phyloP scores from a whole-genome alignment of 2,888 invertebrate species.

The Lepidocyrtinus sp. region DNA sequence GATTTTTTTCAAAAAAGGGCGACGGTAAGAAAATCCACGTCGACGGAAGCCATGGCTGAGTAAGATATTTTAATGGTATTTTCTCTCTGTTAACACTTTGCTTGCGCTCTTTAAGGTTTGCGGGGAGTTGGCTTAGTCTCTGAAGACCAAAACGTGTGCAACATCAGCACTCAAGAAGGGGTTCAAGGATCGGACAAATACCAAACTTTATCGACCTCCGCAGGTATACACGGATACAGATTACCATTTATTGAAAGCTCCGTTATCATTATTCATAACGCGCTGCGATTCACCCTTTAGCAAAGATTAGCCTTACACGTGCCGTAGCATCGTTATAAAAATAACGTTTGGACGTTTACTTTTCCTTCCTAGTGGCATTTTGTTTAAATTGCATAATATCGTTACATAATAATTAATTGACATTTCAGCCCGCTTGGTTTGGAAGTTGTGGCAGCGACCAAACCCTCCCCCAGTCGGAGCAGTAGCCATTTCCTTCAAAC shows the following conservation, averaged over 20 bases:
- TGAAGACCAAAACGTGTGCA: slow-evolving; percentile 56
- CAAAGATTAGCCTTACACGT: too few relatives aligned
- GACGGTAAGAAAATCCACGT: background rate
- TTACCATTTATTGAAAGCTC: too few relatives aligned
- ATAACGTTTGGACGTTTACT: too few relatives aligned
- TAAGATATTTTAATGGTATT: background rate
- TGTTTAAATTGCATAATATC: too few relatives aligned
- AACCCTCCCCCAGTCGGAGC: slow-evolving; percentile 79
- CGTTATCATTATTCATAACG: too few relatives aligned
- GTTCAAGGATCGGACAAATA: slow-evolving; percentile 63
- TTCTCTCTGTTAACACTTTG: background rate
- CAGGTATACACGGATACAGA: too few relatives aligned
- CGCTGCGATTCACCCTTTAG: too few relatives aligned
- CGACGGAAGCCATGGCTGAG: background rate
- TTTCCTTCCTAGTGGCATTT: too few relatives aligned
- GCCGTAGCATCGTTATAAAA: too few relatives aligned
- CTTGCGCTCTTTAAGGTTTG: slow-evolving; percentile 37
- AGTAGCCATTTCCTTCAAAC: slow-evolving; percentile 73
- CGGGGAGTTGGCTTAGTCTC: slow-evolving; percentile 62
- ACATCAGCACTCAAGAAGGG: slow-evolving; percentile 63
- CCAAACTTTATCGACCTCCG: slow-evolving; percentile 76
- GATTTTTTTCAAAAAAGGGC: too few relatives aligned
- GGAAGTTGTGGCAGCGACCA: slow-evolving; percentile 84
- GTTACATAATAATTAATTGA: too few relatives aligned
- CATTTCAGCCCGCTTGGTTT: slow-evolving; percentile 76